Percentiles rank a stretch among this genome's conserved stretches.
phyloP scores from a whole-genome alignment of 30 jellyfish, hydroid and myxozoan species.

The Haliclystus octoradiatus region DNA sequence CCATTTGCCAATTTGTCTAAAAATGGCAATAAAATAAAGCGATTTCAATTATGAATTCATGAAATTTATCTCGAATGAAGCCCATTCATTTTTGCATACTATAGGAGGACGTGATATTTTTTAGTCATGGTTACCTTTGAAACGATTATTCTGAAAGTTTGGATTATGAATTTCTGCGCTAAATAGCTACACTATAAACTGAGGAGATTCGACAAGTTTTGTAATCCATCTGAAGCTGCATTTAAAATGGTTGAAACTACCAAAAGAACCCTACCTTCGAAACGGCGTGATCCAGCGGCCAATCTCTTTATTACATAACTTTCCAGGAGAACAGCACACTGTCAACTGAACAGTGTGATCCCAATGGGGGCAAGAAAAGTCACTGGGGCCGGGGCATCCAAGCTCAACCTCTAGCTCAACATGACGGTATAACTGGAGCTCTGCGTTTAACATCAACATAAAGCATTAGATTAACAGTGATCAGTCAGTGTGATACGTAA shows the following conservation, averaged over 20 bases:
- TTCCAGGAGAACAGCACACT: constrained; percentile 55
- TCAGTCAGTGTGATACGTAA: neutral
- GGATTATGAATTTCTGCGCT: neutral
- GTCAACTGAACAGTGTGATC: constrained; percentile 92
- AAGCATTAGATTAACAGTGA: neutral
- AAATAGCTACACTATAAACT: neutral
- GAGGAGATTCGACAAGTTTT: no score
- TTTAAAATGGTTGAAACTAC: no score
- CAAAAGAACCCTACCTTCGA: constrained; percentile 64
- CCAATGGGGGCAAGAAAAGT: constrained; percentile 94
- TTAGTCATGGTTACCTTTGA: no score
- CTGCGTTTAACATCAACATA: no score
- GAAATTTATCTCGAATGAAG: no score
- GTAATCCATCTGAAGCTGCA: no score
- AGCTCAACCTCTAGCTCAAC: constrained; percentile 82
- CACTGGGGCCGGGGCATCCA: constrained; percentile 89
- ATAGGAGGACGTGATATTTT: no score
- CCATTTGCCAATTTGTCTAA: constrained; percentile 91
- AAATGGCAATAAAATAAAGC: no score
- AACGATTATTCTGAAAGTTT: no score
- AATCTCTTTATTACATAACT: constrained; percentile 68
- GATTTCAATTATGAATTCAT: neutral
- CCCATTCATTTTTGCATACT: no score
- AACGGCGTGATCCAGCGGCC: constrained; percentile 97
- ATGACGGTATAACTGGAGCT: constrained; percentile 43